phyloP scores from a whole-genome alignment of 2,888 invertebrate genomes.

The Strigamia transsilvanica region DNA sequence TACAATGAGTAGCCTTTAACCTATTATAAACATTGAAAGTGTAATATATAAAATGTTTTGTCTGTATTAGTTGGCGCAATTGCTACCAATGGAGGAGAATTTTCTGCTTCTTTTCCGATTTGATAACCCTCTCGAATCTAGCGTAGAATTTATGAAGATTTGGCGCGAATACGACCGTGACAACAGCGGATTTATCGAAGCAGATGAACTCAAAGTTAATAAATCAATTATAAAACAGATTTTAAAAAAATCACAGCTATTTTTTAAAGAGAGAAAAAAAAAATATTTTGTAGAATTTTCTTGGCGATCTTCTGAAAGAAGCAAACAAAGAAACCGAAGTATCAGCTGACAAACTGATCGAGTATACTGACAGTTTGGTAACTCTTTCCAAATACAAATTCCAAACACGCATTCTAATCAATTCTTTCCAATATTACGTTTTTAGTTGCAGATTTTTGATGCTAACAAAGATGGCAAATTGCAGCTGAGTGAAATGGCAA shows the following conservation, averaged over 20 bases:
- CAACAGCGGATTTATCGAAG: slow-evolving; percentile 92
- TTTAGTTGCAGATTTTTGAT: slow-evolving; percentile 92
- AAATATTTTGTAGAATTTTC: slow-evolving; percentile 74
- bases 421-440: slow-evolving; percentile 59
- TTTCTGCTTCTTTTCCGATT: slow-evolving; percentile 90
- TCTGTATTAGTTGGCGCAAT: slow-evolving; percentile 79
- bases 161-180: slow-evolving; percentile 95
- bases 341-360: slow-evolving; percentile 90
- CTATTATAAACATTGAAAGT: not conserved
- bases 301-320: slow-evolving; percentile 84
- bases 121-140: slow-evolving; percentile 91
- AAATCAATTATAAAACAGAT: slow-evolving; percentile 9
- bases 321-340: slow-evolving; percentile 90
- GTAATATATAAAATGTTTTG: not conserved
- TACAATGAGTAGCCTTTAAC: slow-evolving; percentile 64
- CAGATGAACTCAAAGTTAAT: slow-evolving; percentile 86
- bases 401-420: not conserved
- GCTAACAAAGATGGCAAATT: slow-evolving; percentile 91
- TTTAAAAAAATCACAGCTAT: no score
- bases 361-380: slow-evolving; percentile 95
- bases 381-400: slow-evolving; percentile 61
- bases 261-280: not conserved
- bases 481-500: slow-evolving; percentile 95
- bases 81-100: slow-evolving; percentile 94
- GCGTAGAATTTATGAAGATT: slow-evolving; percentile 97